These are phyloP conservation scores for Galagoides demidoff DNA, from an alignment of 2,797 vertebrate genomes.

Conservation along the genomic window DNA sequence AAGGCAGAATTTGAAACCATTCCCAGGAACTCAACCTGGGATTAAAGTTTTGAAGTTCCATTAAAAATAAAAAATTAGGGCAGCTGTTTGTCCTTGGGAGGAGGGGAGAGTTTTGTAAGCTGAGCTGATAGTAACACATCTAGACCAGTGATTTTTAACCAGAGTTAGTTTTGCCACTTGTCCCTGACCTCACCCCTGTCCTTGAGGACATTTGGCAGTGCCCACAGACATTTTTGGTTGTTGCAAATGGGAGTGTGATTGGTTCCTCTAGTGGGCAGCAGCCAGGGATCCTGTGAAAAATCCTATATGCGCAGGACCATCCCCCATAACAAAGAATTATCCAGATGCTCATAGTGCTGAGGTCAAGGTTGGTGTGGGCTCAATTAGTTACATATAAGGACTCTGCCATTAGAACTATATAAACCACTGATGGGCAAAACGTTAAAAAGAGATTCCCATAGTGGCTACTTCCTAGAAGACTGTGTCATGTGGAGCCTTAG, in stretches of 20 bases:
- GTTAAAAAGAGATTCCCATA: neutral
- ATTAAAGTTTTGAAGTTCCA: slow-evolving; percentile 43
- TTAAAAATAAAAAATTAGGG: slow-evolving; percentile 34
- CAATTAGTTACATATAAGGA: neutral
- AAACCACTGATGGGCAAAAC: neutral
- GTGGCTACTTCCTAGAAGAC: slow-evolving; percentile 3
- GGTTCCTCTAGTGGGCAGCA: neutral
- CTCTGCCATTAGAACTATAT: neutral
- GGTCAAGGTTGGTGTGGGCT: neutral
- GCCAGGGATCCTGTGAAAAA: neutral
- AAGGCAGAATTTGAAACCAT: slow-evolving; percentile 49
- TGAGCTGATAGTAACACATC: slow-evolving; percentile 18
- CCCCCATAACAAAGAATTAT: neutral
- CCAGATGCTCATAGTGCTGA: neutral
- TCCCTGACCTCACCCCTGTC: neutral
- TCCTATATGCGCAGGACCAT: neutral
- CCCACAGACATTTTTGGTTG: neutral
- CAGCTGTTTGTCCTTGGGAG: slow-evolving; percentile 44
- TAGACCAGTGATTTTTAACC: neutral
- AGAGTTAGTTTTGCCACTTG: neutral
- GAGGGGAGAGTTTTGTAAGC: neutral
- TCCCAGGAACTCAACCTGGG: neutral
- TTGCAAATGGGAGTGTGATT: neutral
- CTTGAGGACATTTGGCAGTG: neutral
- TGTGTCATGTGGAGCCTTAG: neutral